phyloP scores from a whole-genome alignment of 2,797 vertebrate species.

The Adrianichthys oophorus region DNA sequence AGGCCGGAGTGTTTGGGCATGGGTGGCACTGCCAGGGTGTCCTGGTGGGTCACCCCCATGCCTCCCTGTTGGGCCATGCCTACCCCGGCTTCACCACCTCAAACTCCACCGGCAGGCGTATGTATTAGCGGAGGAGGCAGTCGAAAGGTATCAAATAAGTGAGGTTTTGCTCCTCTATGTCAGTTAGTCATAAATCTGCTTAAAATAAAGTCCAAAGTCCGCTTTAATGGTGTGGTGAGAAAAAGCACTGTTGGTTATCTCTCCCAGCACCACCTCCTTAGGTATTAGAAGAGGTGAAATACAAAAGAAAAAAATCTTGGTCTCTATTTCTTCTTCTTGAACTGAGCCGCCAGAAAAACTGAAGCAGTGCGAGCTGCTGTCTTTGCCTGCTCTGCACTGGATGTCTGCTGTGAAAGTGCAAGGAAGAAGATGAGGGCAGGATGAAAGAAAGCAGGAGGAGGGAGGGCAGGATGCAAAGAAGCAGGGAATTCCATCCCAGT shows the following conservation, averaged over 20 bases:
- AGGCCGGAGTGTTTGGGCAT: conserved; percentile 91
- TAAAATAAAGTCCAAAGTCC: conserved; percentile 27
- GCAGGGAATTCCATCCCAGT: conserved; percentile 61
- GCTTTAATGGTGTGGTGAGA: conserved; percentile 17
- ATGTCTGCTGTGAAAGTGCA: conserved; percentile 64
- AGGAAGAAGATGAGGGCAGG: conserved; percentile 59
- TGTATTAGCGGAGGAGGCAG: conserved; percentile 17
- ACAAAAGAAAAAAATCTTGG: conserved; percentile 25
- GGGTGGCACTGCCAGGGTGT: conserved; percentile 88
- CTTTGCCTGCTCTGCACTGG: conserved; percentile 70
- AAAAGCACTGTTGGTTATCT: conserved; percentile 30
- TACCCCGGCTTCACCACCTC: conserved; percentile 51
- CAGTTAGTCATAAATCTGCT: conserved; percentile 24
- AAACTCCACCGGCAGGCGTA: conserved; percentile 27
- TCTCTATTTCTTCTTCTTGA: conserved; percentile 30
- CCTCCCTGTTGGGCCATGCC: conserved; percentile 91
- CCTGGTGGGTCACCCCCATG: conserved; percentile 81
- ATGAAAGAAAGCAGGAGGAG: conserved; percentile 50
- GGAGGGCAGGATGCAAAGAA: conserved; percentile 47
- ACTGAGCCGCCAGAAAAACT: conserved; percentile 50
- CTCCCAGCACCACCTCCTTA: conserved; percentile 25
- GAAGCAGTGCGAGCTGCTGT: conserved; percentile 62
- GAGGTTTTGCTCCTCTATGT: conserved; percentile 4
- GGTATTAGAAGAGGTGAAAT: conserved; percentile 14
- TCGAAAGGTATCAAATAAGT: conserved; percentile 8